A percentile compares a stretch with the other conserved stretches of the same genome.
Evolutionary conservation across 2,797 vertebrate genomes (phyloP).

Genomic region (Gallinago solitaria): DNA sequence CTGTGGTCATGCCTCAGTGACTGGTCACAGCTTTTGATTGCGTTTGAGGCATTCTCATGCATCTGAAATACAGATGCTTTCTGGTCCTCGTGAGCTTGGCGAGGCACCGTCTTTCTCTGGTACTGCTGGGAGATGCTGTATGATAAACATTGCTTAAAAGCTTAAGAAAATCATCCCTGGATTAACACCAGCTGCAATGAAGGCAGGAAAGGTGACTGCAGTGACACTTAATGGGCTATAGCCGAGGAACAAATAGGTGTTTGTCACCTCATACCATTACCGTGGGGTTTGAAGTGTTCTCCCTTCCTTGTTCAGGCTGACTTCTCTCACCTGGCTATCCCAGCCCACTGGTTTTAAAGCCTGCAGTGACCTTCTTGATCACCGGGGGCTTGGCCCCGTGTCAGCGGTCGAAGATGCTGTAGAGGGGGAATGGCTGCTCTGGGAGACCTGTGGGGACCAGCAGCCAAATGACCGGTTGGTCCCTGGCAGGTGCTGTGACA

Average conservation of each 20-base stretch:
- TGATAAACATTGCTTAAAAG: not conserved
- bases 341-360: not conserved
- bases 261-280: not conserved
- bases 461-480: not conserved
- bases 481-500: not conserved
- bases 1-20: not conserved
- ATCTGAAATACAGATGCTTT: not conserved
- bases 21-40: not conserved
- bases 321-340: not conserved
- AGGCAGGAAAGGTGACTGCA: not conserved
- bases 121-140: not conserved
- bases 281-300: not conserved
- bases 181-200: not conserved
- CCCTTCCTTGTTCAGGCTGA: not conserved
- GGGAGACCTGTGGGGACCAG: not conserved
- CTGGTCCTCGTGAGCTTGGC: rapidly evolving
- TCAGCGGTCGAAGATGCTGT: not conserved
- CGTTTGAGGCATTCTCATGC: not conserved
- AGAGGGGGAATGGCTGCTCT: not conserved
- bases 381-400: rapidly evolving
- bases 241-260: not conserved
- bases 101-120: not conserved
- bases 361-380: not conserved
- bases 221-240: not conserved
- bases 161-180: not conserved